Conservation (phyloP, 2,888 invertebrate species). For the Onthophagus sagittarius region DNA sequence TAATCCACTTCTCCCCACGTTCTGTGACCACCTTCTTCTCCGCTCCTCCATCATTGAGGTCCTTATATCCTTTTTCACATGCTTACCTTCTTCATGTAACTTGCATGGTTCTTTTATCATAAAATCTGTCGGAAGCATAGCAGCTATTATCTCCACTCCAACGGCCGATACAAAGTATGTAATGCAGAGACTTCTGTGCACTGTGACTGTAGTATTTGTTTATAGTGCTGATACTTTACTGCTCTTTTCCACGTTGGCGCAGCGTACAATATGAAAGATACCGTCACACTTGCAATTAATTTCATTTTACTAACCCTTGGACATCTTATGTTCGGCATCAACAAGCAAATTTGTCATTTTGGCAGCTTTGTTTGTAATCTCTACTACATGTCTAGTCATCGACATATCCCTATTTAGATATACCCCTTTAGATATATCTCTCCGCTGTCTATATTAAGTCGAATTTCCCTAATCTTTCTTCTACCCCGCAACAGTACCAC, state of each 20-base stretch:
- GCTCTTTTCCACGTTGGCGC: conserved; percentile 18
- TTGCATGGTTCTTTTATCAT: conserved; percentile 2
- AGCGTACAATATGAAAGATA: conserved; percentile 10
- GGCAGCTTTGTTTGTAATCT: neutral
- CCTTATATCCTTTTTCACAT: too few relatives aligned
- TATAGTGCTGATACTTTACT: conserved; percentile 10
- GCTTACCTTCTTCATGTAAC: neutral
- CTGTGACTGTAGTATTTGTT: neutral
- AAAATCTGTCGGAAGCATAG: conserved; percentile 14
- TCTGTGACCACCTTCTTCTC: neutral
- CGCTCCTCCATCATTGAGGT: neutral
- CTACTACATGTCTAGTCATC: neutral
- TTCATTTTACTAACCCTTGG: conserved; percentile 19
- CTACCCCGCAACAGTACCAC: conserved; percentile 15
- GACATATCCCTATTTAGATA: neutral
- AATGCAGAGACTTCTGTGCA: conserved; percentile 6
- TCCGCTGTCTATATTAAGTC: neutral
- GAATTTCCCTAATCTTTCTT: neutral
- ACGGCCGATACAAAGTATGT: conserved; percentile 8
- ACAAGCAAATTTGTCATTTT: conserved; percentile 13
- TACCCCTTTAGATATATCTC: conserved; percentile 16
- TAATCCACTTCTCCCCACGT: neutral
- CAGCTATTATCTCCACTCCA: too few relatives aligned
- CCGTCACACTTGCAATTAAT: conserved; percentile 15
- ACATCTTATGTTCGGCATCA: conserved; percentile 28